Conservation (phyloP, 2,888 invertebrate genomes). For the Entomobrya multifasciata region DNA sequence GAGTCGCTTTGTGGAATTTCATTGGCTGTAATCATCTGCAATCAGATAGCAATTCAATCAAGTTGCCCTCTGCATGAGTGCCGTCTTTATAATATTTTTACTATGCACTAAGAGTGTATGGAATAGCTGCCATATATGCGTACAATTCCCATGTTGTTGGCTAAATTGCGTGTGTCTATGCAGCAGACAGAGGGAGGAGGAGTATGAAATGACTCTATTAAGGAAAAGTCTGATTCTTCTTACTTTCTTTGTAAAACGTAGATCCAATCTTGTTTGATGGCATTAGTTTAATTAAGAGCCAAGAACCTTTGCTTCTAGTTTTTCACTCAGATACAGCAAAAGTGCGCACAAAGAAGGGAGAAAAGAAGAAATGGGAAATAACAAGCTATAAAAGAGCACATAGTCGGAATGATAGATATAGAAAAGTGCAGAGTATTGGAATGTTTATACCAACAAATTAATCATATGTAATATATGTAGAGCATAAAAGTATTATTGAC, state of each 20-base stretch:
- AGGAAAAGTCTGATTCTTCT: conserved; percentile 64
- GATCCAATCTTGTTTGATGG: conserved; percentile 72
- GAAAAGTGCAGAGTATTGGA: neutral
- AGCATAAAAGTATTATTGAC: conserved; percentile 1
- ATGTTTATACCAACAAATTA: conserved; percentile 25
- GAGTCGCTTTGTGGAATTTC: conserved; percentile 38
- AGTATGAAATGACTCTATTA: conserved; percentile 56
- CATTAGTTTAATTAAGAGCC: conserved; percentile 73
- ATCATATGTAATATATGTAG: neutral
- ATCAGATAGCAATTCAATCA: conserved; percentile 74
- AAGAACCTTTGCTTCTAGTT: conserved; percentile 61
- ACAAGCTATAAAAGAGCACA: neutral
- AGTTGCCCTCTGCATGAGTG: conserved; percentile 43
- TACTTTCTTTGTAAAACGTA: conserved; percentile 67
- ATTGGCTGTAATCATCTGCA: conserved; percentile 63
- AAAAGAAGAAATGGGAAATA: neutral
- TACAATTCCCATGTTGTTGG: conserved; percentile 6
- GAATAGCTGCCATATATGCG: neutral
- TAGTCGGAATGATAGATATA: neutral
- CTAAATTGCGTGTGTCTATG: conserved; percentile 20
- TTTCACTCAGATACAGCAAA: conserved; percentile 10
- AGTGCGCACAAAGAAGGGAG: conserved; percentile 2
- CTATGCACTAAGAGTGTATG: conserved; percentile 34
- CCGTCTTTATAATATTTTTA: conserved; percentile 32
- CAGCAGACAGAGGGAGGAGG: neutral